A percentile compares a stretch with the other conserved stretches of the same genome.
Evolutionary conservation across 2,797 vertebrate species (phyloP).

Genomic region (Coreius guichenoti): DNA sequence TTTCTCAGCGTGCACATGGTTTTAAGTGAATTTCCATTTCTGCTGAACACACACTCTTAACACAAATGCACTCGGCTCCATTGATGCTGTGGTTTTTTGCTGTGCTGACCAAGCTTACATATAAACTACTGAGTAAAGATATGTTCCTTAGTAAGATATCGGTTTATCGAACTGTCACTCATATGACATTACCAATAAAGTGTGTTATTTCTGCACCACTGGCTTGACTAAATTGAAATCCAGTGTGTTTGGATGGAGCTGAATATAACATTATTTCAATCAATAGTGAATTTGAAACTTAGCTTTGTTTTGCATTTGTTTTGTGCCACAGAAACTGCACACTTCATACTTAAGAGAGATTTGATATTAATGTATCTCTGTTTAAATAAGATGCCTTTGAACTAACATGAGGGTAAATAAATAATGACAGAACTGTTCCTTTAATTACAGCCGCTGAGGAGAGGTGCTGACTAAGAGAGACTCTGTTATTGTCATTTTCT

Average conservation of each 20-base stretch:
- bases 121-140: background rate
- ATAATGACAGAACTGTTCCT: background rate
- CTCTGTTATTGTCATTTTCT: slow-evolving; percentile 21
- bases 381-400: background rate
- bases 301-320: background rate
- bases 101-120: slow-evolving; percentile 6
- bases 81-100: background rate
- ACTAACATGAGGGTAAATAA: background rate
- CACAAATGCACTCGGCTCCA: background rate
- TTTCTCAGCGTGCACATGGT: background rate
- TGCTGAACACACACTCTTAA: background rate
- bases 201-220: background rate
- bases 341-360: background rate
- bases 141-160: background rate
- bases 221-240: background rate
- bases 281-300: too few species aligned
- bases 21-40: background rate
- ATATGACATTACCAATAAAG: background rate
- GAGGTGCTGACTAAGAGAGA: background rate
- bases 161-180: background rate
- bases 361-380: background rate
- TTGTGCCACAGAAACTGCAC: background rate
- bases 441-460: slow-evolving; percentile 36
- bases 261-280: background rate
- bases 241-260: background rate